Evolutionary conservation across 2,113 vertebrate species (phyloP), one percentile per base, ranked within the genome.

Genomic region (Edolisoma coerulescens): DNA sequence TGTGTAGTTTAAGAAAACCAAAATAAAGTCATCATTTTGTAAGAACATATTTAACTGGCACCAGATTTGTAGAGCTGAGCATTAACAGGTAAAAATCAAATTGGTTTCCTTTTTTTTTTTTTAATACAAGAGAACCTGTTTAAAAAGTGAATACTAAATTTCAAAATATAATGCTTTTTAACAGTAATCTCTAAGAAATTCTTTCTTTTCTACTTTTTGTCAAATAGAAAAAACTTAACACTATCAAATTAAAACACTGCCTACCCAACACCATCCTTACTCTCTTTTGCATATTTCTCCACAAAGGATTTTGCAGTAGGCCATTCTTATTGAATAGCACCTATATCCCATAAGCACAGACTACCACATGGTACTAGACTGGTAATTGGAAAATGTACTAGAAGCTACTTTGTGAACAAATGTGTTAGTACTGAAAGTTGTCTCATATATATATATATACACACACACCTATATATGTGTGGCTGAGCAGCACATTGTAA

Each of bases 361-460:
- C 12, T 64, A 24, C 42, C 27, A 35, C 1, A 2, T 1, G 0
- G 6, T 16, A 47, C 22, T 49, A 44, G 37, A 24, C 12, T 22
- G 26, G 28, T 59, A 65, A 56, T 12, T 33, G 35, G 41, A 74
- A 91, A 84, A 61, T 45, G 22, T 49, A 35, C 16, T 61, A 39
- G n/a, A 67, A 84, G 15, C 22, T 57, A 35, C 49, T 71, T 37
- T 56, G 39, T 53, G 22, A 35, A 13, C 5, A 54, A 69, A 60
- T 44, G 11, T 52, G 50, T 84, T 35, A 26, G 18, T 39, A 35
- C 15, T 67, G 75, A 39, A 86, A 70, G 45, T 50, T 35, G 6
- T 9, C 15, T 39, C 39, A 39, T 39, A 24, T 13, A 13, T 21
- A 8, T 20, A 13, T 21, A 27, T 10, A 19, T 10, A 11, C n/a